Evolutionary conservation across 2,113 vertebrate species (phyloP), one percentile per base, ranked within the genome.

Genomic region (Psittacara wagleri): DNA sequence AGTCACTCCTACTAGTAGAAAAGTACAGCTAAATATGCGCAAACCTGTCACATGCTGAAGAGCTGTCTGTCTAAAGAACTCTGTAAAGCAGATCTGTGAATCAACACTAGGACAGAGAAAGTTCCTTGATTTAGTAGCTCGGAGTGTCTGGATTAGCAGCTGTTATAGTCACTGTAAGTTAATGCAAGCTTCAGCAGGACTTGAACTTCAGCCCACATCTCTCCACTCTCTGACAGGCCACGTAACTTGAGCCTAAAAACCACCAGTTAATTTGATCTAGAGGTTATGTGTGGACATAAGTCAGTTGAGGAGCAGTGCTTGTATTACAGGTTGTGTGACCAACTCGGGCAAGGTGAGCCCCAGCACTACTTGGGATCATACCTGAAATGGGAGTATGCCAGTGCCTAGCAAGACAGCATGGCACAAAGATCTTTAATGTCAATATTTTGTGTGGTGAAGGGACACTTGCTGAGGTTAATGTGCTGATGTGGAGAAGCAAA

Each of bases 361-460:
- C 29, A 29, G 74, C 46, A 35, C 24, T 44, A 6, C 46, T 31
- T 7, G 5, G 22, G 8, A 23, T 62, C n/a, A 9, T 23, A 48
- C 46, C 48, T 24, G 66, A 52, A 52, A 51, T 27, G 23, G 24
- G 48, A 52, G 14, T 11, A 18, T 17, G 29, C 46, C 39, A 54
- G 43, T 0, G 0, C 48, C 27, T 15, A 54, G 41, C 22, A 63
- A 41, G 31, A 35, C 52, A 63, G 18, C 23, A 7, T 31, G 27
- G n/a, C 27, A 82, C 25, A 9, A 31, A 41, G 23, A 31, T 27
- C n/a, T 52, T 49, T 16, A 73, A 55, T 8, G 31, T 44, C 54
- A 66, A 29, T 35, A 49, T 31, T 41, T 23, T 73, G 27, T 27
- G 31, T 59, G 43, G 48, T 31, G n/a, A 68, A 77, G 75, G 85